Evolutionary conservation across 2,113 vertebrate genomes (phyloP).

Genomic region (Orientallactaga bullata): DNA sequence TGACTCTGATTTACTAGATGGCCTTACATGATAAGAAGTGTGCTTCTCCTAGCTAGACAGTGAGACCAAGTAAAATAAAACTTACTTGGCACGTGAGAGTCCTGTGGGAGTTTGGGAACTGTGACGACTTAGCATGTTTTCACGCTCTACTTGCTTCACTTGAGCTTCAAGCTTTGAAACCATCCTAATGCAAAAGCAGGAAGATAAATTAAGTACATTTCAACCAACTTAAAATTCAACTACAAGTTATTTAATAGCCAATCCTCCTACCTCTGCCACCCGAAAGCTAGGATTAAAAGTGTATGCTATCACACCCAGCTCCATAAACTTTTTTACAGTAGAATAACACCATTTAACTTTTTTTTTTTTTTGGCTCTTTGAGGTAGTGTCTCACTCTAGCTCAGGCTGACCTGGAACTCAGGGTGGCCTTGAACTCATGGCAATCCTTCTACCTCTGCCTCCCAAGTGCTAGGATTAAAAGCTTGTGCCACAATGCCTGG

Average conservation of each 20-base stretch:
- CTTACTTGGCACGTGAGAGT: slow-evolving; percentile 90
- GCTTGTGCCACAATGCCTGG: too few relatives aligned
- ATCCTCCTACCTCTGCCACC: too few relatives aligned
- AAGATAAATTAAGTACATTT: slow-evolving; percentile 47
- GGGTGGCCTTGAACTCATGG: too few relatives aligned
- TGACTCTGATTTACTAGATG: not conserved
- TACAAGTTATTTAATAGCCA: not conserved
- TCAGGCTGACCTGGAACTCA: too few relatives aligned
- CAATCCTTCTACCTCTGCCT: too few relatives aligned
- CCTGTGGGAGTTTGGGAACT: slow-evolving; percentile 84
- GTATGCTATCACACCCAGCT: too few relatives aligned
- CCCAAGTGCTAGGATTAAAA: too few relatives aligned
- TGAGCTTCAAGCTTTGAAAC: slow-evolving; percentile 96
- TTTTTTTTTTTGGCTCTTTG: too few relatives aligned
- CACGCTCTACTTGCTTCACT: slow-evolving; percentile 96
- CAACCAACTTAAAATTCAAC: slow-evolving; percentile 27
- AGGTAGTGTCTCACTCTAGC: too few relatives aligned
- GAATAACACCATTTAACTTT: not conserved
- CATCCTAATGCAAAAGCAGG: slow-evolving; percentile 86
- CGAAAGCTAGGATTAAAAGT: too few relatives aligned
- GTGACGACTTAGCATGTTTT: slow-evolving; percentile 90
- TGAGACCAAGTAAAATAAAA: not conserved
- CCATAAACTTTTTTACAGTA: not conserved
- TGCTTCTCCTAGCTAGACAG: not conserved
- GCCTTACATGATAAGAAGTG: not conserved